Conservation (phyloP, 2,888 invertebrate species). For the Eledona agricola region DNA sequence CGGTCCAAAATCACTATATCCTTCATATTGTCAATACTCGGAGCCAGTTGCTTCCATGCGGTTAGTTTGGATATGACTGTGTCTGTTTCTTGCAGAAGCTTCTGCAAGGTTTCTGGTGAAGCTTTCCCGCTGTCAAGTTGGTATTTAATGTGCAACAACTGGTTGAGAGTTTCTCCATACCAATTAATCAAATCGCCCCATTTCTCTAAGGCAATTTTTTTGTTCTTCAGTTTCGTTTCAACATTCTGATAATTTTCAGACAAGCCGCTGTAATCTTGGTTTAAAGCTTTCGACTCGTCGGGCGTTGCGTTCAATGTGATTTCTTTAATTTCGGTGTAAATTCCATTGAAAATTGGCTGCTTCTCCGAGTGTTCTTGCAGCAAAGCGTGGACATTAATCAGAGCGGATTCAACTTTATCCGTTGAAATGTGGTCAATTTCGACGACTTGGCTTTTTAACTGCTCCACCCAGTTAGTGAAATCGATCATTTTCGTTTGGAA, state of each 20-base stretch:
- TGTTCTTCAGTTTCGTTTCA: conserved; percentile 77
- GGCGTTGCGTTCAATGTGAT: conserved; percentile 75
- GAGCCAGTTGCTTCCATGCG: conserved; percentile 76
- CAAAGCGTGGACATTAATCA: conserved; percentile 81
- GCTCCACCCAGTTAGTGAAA: conserved; percentile 83
- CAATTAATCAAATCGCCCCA: conserved; percentile 86
- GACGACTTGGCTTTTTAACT: conserved; percentile 74
- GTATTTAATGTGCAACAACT: conserved; percentile 81
- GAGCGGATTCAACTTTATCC: conserved; percentile 80
- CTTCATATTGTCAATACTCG: conserved; percentile 73
- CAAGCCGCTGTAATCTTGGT: conserved; percentile 78
- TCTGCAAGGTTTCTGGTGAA: conserved; percentile 74
- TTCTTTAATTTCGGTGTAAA: conserved; percentile 85
- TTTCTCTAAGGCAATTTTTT: conserved; percentile 78
- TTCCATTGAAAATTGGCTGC: conserved; percentile 77
- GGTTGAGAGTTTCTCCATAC: conserved; percentile 82
- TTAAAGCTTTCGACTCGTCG: conserved; percentile 76
- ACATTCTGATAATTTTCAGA: conserved; percentile 81
- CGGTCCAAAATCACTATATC: conserved; percentile 76
- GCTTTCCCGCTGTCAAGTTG: conserved; percentile 80
- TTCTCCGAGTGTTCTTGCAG: conserved; percentile 88
- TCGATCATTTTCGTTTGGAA: conserved; percentile 81
- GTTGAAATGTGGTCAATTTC: conserved; percentile 83
- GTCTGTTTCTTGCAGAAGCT: conserved; percentile 75
- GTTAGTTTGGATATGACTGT: conserved; percentile 72